Evolutionary conservation across 30 jellyfish, hydroid and myxozoan species (phyloP).

Genomic region (Mastigias papua): DNA sequence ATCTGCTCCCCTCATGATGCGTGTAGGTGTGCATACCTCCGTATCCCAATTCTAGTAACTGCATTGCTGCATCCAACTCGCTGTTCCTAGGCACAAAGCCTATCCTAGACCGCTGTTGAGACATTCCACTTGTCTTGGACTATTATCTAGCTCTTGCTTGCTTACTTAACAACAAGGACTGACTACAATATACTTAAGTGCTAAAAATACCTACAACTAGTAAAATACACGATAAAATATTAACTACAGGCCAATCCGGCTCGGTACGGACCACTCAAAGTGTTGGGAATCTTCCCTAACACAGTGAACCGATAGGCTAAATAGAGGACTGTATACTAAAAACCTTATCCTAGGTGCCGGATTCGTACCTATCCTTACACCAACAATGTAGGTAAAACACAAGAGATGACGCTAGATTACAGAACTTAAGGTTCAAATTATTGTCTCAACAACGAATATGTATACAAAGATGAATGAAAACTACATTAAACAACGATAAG

Average conservation of each 20-base stretch:
- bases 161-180: not conserved
- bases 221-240: not conserved
- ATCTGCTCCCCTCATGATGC: not conserved
- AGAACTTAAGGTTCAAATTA: no score
- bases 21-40: not conserved
- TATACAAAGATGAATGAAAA: no score
- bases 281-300: slow-evolving; percentile 12
- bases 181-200: not conserved
- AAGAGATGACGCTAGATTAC: no score
- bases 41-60: not conserved
- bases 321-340: not conserved
- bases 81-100: not conserved
- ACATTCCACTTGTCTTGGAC: not conserved
- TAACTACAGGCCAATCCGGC: not conserved
- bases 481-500: no score
- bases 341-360: no score
- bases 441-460: no score
- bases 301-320: not conserved
- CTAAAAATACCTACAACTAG: not conserved
- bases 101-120: not conserved
- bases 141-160: not conserved
- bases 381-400: no score
- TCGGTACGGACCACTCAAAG: slow-evolving; percentile 41
- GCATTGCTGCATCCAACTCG: not conserved
- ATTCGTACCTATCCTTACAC: no score